phyloP scores from a whole-genome alignment of 2,797 vertebrate species.

The Pseudochirops corinnae region DNA sequence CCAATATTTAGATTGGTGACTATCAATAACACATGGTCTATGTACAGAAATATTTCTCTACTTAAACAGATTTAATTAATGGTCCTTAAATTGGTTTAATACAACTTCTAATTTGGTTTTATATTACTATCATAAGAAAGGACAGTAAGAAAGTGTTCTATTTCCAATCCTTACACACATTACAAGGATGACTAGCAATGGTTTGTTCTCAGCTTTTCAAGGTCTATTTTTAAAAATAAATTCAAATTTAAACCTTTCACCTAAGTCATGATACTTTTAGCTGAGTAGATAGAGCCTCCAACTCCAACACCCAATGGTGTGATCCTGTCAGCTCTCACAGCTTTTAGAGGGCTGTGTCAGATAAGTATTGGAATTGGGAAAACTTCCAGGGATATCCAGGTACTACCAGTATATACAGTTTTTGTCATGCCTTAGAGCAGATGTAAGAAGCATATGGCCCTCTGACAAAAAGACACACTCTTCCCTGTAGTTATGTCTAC shows the following conservation, averaged over 20 bases:
- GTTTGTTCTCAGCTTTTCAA: slow-evolving; percentile 43
- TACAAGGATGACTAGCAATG: background rate
- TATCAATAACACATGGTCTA: slow-evolving; percentile 20
- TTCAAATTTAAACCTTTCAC: slow-evolving; percentile 73
- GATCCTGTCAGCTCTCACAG: slow-evolving; percentile 35
- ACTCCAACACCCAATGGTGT: slow-evolving; percentile 40
- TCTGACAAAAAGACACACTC: background rate
- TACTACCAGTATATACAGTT: background rate
- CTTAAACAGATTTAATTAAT: slow-evolving; percentile 26
- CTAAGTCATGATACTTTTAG: slow-evolving; percentile 63
- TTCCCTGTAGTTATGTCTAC: background rate
- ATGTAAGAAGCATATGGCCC: background rate
- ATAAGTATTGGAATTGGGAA: slow-evolving; percentile 16
- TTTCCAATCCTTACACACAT: background rate
- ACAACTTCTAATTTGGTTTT: slow-evolving; percentile 7
- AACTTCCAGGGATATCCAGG: slow-evolving; percentile 10
- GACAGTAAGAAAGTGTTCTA: slow-evolving; percentile 36
- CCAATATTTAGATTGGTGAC: slow-evolving; percentile 13
- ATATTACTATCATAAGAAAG: slow-evolving; percentile 13
- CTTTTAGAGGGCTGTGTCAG: slow-evolving; percentile 19
- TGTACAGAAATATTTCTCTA: background rate
- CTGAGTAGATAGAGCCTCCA: slow-evolving; percentile 37
- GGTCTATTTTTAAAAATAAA: slow-evolving; percentile 42
- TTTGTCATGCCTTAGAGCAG: background rate
- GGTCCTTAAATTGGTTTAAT: slow-evolving; percentile 7